These are phyloP conservation scores for Balanococcus diminutus DNA, from an alignment of 2,888 invertebrate species.

Conservation along the genomic window DNA sequence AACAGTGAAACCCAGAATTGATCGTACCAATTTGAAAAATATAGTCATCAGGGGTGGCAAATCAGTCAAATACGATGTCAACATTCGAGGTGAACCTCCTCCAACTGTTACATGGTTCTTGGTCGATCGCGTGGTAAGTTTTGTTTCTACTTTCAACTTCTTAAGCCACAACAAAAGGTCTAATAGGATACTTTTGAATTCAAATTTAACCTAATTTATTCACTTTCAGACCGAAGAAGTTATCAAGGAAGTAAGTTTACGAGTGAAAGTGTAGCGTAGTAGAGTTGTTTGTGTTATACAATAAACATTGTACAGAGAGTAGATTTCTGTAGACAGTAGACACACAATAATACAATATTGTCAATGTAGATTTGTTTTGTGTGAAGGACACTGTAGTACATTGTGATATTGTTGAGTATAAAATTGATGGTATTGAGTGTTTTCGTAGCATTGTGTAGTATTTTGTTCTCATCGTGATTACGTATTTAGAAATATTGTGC, in stretches of 20 bases:
- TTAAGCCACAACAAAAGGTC: not conserved
- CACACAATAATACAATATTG: not conserved
- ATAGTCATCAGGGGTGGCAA: constrained; percentile 90
- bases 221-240: constrained; percentile 58
- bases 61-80: constrained; percentile 88
- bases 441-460: not conserved
- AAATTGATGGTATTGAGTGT: not conserved
- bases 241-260: constrained; percentile 58
- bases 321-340: not conserved
- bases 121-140: constrained; percentile 70
- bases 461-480: not conserved
- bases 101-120: constrained; percentile 92
- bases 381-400: constrained; percentile 2
- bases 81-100: constrained; percentile 93
- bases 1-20: constrained; percentile 94
- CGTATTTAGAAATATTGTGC: not conserved
- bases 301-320: constrained; percentile 1
- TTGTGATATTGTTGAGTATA: constrained; percentile 20
- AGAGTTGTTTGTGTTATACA: constrained; percentile 2
- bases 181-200: not conserved
- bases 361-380: not conserved
- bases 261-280: not conserved
- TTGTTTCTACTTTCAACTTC: not conserved
- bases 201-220: constrained; percentile 36
- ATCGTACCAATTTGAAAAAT: constrained; percentile 90